These are phyloP conservation scores for Spicauda simplicius DNA, from an alignment of 2,888 invertebrate genomes.

Conservation along the genomic window DNA sequence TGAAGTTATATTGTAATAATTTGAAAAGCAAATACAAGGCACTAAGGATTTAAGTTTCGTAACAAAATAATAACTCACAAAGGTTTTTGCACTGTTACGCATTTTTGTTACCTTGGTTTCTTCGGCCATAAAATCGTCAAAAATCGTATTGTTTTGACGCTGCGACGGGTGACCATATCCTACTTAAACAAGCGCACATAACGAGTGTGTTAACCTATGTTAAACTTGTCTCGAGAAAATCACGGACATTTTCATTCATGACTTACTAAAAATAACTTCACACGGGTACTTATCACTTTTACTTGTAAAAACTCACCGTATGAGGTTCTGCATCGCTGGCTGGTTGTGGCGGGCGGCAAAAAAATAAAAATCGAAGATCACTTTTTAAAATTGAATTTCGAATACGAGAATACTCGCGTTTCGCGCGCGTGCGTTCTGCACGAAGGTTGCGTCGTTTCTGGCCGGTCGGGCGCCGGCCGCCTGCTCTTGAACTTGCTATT, in stretches of 20 bases:
- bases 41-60: too few species aligned
- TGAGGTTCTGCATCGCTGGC: slow-evolving; percentile 70
- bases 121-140: slow-evolving; percentile 12
- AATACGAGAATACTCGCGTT: slow-evolving; percentile 45
- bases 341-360: slow-evolving; percentile 49
- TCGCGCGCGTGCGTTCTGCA: slow-evolving; percentile 61
- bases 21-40: too few species aligned
- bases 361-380: slow-evolving; percentile 45
- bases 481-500: slow-evolving; percentile 73
- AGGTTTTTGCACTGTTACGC: not conserved
- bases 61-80: not conserved
- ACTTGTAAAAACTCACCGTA: slow-evolving; percentile 64
- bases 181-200: slow-evolving; percentile 17
- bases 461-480: slow-evolving; percentile 52
- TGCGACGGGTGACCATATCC: not conserved
- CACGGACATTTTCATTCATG: slow-evolving; percentile 35
- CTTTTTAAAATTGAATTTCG: slow-evolving; percentile 48
- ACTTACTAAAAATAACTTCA: slow-evolving; percentile 34
- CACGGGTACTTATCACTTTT: slow-evolving; percentile 28
- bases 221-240: slow-evolving; percentile 33
- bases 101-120: slow-evolving; percentile 1
- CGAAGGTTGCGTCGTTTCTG: slow-evolving; percentile 72
- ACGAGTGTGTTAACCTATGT: slow-evolving; percentile 37
- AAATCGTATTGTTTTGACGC: slow-evolving; percentile 15
- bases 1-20: too few species aligned